These are phyloP conservation scores for Lepidothrix coronata DNA, from an alignment of 2,113 vertebrate species.

Conservation along the genomic window DNA sequence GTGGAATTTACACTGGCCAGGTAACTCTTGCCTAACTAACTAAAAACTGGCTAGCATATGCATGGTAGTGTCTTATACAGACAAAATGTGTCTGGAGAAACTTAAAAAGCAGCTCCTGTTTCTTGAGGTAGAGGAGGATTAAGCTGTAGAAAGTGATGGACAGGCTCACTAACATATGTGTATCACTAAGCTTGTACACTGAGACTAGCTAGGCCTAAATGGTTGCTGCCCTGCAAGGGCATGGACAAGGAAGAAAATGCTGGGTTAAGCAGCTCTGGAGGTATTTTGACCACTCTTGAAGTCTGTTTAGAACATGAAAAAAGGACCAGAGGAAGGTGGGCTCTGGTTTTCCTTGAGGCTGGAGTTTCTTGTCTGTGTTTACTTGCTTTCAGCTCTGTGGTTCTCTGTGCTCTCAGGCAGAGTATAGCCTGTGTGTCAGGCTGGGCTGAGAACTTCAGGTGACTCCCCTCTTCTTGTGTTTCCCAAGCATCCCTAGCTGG, in stretches of 20 bases:
- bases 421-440: accelerated
- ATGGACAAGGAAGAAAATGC: not conserved
- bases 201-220: not conserved
- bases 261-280: not conserved
- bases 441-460: not conserved
- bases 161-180: not conserved
- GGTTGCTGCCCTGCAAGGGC: not conserved
- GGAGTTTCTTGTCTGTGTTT: not conserved
- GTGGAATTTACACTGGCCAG: not conserved
- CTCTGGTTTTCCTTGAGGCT: not conserved
- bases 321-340: not conserved
- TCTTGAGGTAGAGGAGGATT: not conserved
- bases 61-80: not conserved
- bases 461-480: not conserved
- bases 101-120: not conserved
- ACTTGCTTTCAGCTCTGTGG: not conserved
- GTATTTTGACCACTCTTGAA: not conserved
- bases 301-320: not conserved
- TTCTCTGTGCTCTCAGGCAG: not conserved
- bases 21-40: not conserved
- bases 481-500: not conserved
- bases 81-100: not conserved
- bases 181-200: not conserved
- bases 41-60: not conserved
- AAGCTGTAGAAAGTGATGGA: not conserved